Base-by-base conservation (phyloP, 1,140 invertebrate species). In the Marisa cornuarietis region DNA sequence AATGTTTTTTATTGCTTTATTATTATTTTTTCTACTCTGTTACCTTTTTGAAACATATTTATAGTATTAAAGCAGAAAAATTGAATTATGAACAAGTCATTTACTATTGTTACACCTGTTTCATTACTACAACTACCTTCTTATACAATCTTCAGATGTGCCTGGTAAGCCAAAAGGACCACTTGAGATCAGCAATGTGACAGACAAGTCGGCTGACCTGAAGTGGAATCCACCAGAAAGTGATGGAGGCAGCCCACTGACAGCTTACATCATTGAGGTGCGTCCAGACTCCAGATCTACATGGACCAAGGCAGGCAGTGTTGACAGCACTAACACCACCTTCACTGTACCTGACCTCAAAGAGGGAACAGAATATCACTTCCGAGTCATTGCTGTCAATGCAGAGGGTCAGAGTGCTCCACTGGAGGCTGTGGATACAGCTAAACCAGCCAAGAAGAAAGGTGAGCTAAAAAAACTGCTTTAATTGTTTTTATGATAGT, bases 231-330 rank as follows among this genome's bases (percentile, higher is more conserved):
- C 95, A 88, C 97, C 98, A n/a, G 91, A 93, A 82, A 97, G 99
- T 90, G 95, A 99, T 91, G 98, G 98, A 85, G 98, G 98, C 79
- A 95, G 96, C 82, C 96, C 98, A 80, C 95, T 99, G 72, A 98
- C 95, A 68, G 96, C 95, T 54, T 98, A 99, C 91, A 94, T 98
- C 49, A 94, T 99, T 72, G 97, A 99, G 92, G 95, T 96, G 85
- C 93, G 94, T 71, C 96, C 97, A 87, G 94, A 94, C 84, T 95
- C 95, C 62, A 93, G 94, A 65, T 95, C 96, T 84, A 93, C 93
- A 86, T 99, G 97, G 96, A 88, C 83, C 52, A 85, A 85, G 66
- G 88, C 84, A 13, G 87, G 85, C 42, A 83, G 85, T 73, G 84
- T 86, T 61, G 95, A 96, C 26, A 95, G 96, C 83, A 90, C 95